Percentiles rank a stretch among this genome's conserved stretches.
phyloP scores from a whole-genome alignment of 2,888 invertebrate genomes.

The Nephrotoma flavescens region DNA sequence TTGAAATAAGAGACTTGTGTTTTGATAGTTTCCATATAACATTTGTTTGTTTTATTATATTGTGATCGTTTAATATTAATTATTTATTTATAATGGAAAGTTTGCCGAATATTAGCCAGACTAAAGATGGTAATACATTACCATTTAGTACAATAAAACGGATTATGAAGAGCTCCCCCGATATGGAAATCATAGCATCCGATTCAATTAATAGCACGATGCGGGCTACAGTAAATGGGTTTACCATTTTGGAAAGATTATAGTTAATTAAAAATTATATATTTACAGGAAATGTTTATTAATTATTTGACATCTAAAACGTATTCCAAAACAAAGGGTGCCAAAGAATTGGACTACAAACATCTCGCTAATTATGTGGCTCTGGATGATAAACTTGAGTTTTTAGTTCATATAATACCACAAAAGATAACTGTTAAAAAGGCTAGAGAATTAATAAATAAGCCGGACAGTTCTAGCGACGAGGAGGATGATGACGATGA shows the following conservation, averaged over 20 bases:
- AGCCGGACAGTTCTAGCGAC: neutral
- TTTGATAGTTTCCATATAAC: neutral
- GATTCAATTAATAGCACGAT: neutral
- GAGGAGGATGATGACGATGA: conserved; percentile 1
- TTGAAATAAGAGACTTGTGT: neutral
- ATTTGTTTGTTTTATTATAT: neutral
- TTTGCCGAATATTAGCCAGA: neutral
- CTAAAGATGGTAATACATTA: neutral
- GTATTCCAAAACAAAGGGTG: neutral
- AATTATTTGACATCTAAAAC: neutral
- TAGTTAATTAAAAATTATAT: neutral
- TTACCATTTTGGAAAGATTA: neutral
- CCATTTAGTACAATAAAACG: neutral
- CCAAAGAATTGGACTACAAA: conserved; percentile 1
- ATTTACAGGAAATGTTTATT: neutral
- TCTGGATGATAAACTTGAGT: conserved; percentile 9
- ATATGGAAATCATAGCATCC: neutral
- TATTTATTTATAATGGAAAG: neutral
- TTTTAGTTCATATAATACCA: conserved; percentile 9
- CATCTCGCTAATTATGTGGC: conserved; percentile 7
- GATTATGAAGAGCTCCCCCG: neutral
- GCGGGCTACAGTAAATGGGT: neutral
- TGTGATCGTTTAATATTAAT: neutral
- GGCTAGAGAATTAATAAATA: conserved; percentile 1
- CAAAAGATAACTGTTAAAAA: conserved; percentile 7